phyloP scores from a whole-genome alignment of 2,888 invertebrate species.

The Encarsia formosa region DNA sequence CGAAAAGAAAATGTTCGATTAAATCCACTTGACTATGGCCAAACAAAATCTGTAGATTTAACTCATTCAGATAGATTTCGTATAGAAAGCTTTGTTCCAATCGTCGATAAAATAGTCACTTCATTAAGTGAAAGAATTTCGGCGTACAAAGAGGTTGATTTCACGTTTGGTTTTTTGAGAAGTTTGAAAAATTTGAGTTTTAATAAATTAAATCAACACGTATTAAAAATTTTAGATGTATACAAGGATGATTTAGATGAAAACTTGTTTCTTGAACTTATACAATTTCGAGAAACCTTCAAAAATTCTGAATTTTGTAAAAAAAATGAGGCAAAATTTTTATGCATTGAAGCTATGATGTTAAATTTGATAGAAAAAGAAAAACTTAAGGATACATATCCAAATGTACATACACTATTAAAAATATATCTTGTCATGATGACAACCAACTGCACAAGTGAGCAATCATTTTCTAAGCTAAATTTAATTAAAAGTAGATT shows the following conservation, averaged over 20 bases:
- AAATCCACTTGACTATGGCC: slow-evolving; percentile 3
- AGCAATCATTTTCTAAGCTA: slow-evolving; percentile 14
- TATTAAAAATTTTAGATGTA: not conserved
- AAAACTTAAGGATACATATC: not conserved
- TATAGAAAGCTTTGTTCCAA: slow-evolving; percentile 5
- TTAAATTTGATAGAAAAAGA: not conserved
- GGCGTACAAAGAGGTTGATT: slow-evolving; percentile 6
- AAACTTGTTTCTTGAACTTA: slow-evolving; percentile 3
- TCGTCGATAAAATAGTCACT: slow-evolving; percentile 2
- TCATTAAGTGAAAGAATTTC: slow-evolving; percentile 4
- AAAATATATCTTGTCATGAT: slow-evolving; percentile 14
- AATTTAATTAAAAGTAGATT: slow-evolving; percentile 13
- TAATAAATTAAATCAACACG: not conserved
- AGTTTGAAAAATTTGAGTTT: not conserved
- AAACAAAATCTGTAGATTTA: not conserved
- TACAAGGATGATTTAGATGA: slow-evolving; percentile 14
- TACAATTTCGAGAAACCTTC: not conserved
- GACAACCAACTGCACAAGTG: slow-evolving; percentile 15
- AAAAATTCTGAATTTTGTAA: not conserved
- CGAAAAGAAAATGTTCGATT: slow-evolving; percentile 1
- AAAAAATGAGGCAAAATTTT: not conserved
- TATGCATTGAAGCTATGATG: not conserved
- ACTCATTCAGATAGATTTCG: slow-evolving; percentile 5
- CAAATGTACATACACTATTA: slow-evolving; percentile 12
- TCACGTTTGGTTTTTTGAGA: slow-evolving; percentile 9